Evolutionary conservation across 2,113 vertebrate species (phyloP), one percentile per base, ranked within the genome.

Genomic region (Oryzias curvinotus): DNA sequence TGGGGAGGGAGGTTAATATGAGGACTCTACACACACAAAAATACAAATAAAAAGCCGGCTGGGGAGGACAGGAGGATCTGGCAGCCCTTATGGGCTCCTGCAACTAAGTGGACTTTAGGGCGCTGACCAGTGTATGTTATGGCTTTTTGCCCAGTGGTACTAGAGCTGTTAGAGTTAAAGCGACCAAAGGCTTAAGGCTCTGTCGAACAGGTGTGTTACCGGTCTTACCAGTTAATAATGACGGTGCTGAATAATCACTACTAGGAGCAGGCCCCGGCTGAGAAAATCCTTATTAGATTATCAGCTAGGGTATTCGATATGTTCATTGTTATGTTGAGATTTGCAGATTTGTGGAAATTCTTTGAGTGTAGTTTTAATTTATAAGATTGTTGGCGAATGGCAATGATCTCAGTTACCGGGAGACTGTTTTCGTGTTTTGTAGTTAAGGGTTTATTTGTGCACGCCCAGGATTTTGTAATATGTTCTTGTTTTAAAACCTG

Each of bases 211-310:
- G 46, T 49, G 64, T 30, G 36, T 6, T 59, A 68, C 52, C 54
- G 17, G 49, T 64, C 66, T 62, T 70, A 62, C 36, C 36, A 10
- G 58, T 75, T 78, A 26, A 49, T 54, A 4, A 89, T 91, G 89
- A 85, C 86, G 15, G 84, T 88, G 65, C 63, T 89, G 77, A 88
- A 88, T 76, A 90, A 87, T 77, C 88, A 91, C 80, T 87, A 88
- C 72, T 88, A 88, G 89, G 88, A 88, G 68, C 90, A 78, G 6
- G 89, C 89, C 26, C 87, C 90, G 72, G 82, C 82, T 47, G 90
- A 88, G 52, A 88, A 77, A 75, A 82, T 70, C 42, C 73, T 88
- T 53, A 90, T 91, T 80, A 83, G 75, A 67, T 80, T 90, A 41
- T 84, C 89, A 88, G 89, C 89, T 90, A 82, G 41, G 62, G 63